Evolutionary conservation across 2,797 vertebrate species (phyloP), one percentile per base, ranked within the genome.

Genomic region (Nyctibius grandis): DNA sequence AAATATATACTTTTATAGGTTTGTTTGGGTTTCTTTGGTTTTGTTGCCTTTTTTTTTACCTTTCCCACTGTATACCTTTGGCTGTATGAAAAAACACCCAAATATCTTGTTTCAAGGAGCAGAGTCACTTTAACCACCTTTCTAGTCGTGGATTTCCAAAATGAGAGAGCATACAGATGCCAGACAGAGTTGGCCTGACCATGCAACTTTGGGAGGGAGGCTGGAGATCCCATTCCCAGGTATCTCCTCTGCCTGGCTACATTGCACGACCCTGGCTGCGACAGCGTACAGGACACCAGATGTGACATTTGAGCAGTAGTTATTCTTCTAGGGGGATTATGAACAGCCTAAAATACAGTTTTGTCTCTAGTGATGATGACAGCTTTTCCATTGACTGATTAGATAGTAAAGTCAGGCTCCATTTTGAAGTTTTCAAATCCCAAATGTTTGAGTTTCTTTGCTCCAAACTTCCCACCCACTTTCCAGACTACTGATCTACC

Each of bases 191-290:
- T 67, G 75, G 54, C 33, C 69, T 6, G 19, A 18, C 44, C 2
- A 1, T 4, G 28, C 15, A 53, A 1, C 33, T 59, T 19, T 31
- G 23, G 57, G 59, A 61, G 11, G 26, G 11, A 60, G 5, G 28
- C 4, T 68, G 61, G 44, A 65, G 36, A 68, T 33, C 47, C 51
- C 13, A 3, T n/a, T 79, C 22, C 34, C 69, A 74, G 23, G 33
- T n/a, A 9, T 23, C 42, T 5, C 6, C 12, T 17, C 61, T 57
- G 23, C 77, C 60, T 29, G 36, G 44, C 34, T 77, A 12, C n/a
- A 4, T 4, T 40, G 54, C 40, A n/a, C 0, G 2, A 23, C 16
- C 29, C 34, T 1, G 1, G 28, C 38, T 2, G 2, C 0, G 1
- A 9, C 11, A 23, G 31, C 0, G 5, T 16, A 11, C 0, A 0